Evolutionary conservation across 2,113 vertebrate species (phyloP).

Genomic region (Ramphastos sulfuratus): DNA sequence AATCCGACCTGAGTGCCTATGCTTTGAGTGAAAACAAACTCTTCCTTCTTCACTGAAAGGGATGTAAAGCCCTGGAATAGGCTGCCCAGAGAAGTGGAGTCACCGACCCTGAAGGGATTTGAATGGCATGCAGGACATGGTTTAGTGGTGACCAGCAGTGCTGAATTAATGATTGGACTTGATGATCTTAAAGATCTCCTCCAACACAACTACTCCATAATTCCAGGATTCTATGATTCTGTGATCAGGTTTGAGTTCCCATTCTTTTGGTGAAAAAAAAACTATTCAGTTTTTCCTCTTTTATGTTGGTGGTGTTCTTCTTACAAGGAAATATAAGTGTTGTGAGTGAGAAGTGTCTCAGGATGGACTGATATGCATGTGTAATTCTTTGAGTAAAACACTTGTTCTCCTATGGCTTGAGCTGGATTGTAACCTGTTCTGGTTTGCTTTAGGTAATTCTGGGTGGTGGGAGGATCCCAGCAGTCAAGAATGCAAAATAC

Average conservation of each 20-base stretch:
- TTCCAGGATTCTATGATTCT: no score
- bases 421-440: neutral
- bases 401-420: neutral
- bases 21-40: neutral
- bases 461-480: neutral
- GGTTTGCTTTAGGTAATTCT: slow-evolving; percentile 11
- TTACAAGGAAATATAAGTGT: neutral
- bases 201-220: no score
- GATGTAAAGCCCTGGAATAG: no score
- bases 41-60: no score
- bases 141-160: no score
- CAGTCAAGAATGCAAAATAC: neutral
- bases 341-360: neutral
- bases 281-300: neutral
- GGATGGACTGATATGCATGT: neutral
- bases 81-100: no score
- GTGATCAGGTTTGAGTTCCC: neutral
- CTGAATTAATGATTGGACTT: no score
- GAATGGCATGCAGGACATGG: no score
- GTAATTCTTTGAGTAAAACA: neutral
- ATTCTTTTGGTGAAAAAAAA: neutral
- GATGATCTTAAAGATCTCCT: no score
- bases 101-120: no score
- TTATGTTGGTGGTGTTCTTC: neutral
- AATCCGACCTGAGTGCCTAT: neutral